These are phyloP conservation scores for Upupa epops DNA, from an alignment of 2,113 vertebrate species.

Conservation along the genomic window DNA sequence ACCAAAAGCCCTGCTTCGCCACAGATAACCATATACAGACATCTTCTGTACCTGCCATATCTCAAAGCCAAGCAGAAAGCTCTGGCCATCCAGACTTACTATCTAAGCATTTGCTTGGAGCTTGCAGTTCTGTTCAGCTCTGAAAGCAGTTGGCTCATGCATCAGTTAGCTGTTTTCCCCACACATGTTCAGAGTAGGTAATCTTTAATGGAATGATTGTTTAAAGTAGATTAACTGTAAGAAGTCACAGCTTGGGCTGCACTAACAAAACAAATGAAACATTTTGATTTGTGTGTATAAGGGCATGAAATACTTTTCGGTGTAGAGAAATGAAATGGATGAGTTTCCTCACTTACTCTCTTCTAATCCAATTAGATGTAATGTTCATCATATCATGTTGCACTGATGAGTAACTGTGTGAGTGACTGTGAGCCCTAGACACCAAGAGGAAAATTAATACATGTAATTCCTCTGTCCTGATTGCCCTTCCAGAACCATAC, in stretches of 20 bases:
- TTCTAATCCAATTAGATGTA: not conserved
- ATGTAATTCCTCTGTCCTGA: not conserved
- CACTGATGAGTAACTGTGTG: not conserved
- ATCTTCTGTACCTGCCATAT: not conserved
- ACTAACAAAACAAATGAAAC: not conserved
- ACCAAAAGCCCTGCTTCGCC: not conserved
- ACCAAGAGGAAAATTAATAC: not conserved
- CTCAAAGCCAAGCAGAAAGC: not conserved
- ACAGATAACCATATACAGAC: not conserved
- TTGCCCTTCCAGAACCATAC: not conserved
- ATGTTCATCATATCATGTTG: not conserved
- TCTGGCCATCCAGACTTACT: not conserved
- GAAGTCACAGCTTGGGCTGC: not conserved
- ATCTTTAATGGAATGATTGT: not conserved
- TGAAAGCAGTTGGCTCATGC: not conserved
- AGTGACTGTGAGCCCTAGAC: not conserved
- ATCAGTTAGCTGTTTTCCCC: not conserved
- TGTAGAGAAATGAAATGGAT: not conserved
- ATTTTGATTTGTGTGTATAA: not conserved
- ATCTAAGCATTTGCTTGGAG: not conserved
- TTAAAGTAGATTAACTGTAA: not conserved
- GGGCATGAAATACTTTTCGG: not conserved
- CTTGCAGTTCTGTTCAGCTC: not conserved
- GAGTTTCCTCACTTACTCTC: not conserved
- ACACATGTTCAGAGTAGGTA: not conserved